phyloP scores from a whole-genome alignment of 2,888 invertebrate species.

The Archips crataeganus region DNA sequence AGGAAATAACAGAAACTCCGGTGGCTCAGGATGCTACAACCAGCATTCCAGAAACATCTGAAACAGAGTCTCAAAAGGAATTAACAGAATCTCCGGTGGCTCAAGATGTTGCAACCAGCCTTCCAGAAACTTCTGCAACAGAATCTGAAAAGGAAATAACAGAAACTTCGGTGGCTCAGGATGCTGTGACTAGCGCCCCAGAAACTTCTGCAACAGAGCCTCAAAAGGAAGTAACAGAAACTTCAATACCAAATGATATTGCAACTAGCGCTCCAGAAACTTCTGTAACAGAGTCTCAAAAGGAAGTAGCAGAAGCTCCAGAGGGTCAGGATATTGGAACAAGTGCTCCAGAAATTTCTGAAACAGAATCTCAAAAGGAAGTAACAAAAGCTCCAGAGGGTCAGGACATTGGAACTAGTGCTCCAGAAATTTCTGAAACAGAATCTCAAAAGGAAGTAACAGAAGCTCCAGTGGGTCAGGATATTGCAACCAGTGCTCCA shows the following conservation, averaged over 20 bases:
- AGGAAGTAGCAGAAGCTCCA: constrained; percentile 5
- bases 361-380: constrained; percentile 10
- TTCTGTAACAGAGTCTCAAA: background rate
- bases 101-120: background rate
- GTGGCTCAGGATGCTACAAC: background rate
- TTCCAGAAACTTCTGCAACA: background rate
- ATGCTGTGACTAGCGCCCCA: constrained; percentile 6
- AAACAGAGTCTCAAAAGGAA: constrained; percentile 2
- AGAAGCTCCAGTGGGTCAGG: constrained; percentile 1
- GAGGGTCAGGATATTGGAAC: constrained; percentile 19
- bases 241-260: constrained; percentile 20
- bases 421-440: background rate
- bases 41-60: background rate
- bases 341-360: background rate
- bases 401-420: background rate
- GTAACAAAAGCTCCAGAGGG: constrained; percentile 4
- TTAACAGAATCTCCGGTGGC: background rate
- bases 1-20: constrained; percentile 1
- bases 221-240: constrained; percentile 38
- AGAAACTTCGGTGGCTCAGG: background rate
- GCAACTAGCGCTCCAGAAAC: constrained; percentile 25
- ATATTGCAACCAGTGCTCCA: constrained; percentile 20
- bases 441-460: constrained; percentile 14
- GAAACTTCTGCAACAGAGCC: constrained; percentile 28
- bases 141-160: background rate